These are phyloP conservation scores for Ctenoplectra terminalis DNA, from an alignment of 1,140 invertebrate species.

Conservation along the genomic window DNA sequence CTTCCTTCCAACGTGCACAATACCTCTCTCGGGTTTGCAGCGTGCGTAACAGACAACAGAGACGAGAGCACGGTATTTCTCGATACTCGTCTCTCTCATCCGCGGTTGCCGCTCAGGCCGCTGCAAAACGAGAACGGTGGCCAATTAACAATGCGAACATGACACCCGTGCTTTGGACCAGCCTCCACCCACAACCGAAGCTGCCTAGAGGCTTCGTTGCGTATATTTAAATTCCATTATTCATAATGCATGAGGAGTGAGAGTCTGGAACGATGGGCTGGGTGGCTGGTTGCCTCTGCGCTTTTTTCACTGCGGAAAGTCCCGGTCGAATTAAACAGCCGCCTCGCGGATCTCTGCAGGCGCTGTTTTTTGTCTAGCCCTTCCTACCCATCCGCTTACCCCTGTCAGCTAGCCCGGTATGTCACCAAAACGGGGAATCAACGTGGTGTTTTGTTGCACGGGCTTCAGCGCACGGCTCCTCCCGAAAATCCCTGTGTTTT, in stretches of 20 bases:
- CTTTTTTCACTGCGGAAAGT: conserved; percentile 64
- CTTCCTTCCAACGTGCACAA: conserved; percentile 19
- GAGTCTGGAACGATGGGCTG: conserved; percentile 45
- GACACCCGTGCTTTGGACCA: conserved; percentile 62
- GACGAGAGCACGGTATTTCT: conserved; percentile 6
- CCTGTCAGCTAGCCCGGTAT: conserved; percentile 35
- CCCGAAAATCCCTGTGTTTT: conserved; percentile 58
- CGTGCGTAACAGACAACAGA: conserved; percentile 41
- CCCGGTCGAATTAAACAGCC: conserved; percentile 73
- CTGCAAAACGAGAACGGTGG: conserved; percentile 61
- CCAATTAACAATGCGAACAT: conserved; percentile 77
- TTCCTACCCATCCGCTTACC: conserved; percentile 50
- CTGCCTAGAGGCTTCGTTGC: conserved; percentile 64
- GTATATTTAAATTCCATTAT: conserved; percentile 79
- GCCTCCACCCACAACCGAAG: conserved; percentile 41
- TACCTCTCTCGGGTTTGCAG: conserved; percentile 18
- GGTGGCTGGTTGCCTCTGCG: conserved; percentile 47
- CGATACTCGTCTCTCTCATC: conserved; percentile 24
- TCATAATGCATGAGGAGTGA: conserved; percentile 76
- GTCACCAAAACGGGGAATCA: conserved; percentile 59
- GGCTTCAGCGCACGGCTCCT: not conserved
- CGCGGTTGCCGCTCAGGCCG: conserved; percentile 23
- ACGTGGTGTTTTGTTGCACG: conserved; percentile 58
- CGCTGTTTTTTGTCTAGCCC: conserved; percentile 65
- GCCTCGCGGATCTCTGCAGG: conserved; percentile 69